Evolutionary conservation across 1,140 invertebrate species (phyloP).

Genomic region (Doryteuthis pealeii): DNA sequence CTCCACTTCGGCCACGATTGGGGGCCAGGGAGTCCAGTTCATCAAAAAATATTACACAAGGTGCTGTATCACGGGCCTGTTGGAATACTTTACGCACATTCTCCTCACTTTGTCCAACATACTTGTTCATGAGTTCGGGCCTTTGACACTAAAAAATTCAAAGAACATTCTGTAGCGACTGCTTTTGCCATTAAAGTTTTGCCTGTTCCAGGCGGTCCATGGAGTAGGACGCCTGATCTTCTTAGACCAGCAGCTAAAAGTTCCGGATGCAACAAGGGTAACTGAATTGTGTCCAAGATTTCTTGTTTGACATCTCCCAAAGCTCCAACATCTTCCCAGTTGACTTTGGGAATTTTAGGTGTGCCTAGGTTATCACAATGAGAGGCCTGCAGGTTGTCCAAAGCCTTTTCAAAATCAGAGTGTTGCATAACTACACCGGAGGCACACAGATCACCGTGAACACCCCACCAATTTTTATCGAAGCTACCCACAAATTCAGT

Average conservation of each 20-base stretch:
- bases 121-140: slow-evolving; percentile 94
- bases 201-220: slow-evolving; percentile 89
- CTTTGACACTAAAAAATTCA: slow-evolving; percentile 90
- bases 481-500: slow-evolving; percentile 50
- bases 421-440: slow-evolving; percentile 58
- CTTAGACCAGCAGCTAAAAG: slow-evolving; percentile 65
- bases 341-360: slow-evolving; percentile 67
- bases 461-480: neutral
- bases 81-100: slow-evolving; percentile 90
- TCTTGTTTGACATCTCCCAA: slow-evolving; percentile 81
- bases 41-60: slow-evolving; percentile 96
- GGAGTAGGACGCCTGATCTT: slow-evolving; percentile 75
- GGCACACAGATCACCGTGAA: slow-evolving; percentile 45
- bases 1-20: slow-evolving; percentile 83
- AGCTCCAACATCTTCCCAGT: slow-evolving; percentile 76
- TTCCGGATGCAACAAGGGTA: slow-evolving; percentile 78
- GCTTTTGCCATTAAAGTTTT: slow-evolving; percentile 91
- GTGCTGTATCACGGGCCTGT: slow-evolving; percentile 78
- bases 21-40: slow-evolving; percentile 94
- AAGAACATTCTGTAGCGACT: slow-evolving; percentile 84
- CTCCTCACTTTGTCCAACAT: slow-evolving; percentile 90
- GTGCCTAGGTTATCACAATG: slow-evolving; percentile 79
- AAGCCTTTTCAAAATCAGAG: slow-evolving; percentile 55
- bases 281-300: slow-evolving; percentile 83
- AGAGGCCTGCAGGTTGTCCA: slow-evolving; percentile 71